Conservation (phyloP, 2,113 vertebrate species). For the Malaclemys terrapin region DNA sequence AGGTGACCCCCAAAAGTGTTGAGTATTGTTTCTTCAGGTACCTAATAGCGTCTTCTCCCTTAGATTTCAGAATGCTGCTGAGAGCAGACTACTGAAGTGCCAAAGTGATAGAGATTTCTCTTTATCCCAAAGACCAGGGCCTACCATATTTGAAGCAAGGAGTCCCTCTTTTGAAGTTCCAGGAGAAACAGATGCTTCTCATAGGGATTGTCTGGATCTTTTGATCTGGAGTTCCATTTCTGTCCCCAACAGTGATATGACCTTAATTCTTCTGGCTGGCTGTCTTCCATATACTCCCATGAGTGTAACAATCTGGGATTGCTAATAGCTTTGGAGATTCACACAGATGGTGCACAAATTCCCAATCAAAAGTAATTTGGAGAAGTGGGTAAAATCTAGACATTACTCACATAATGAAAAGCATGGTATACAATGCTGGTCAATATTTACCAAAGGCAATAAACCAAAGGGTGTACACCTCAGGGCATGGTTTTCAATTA, state of each 20-base stretch:
- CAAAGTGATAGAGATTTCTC: background rate
- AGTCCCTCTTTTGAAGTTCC: background rate
- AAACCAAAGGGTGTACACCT: background rate
- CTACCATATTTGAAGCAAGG: background rate
- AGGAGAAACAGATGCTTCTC: constrained; percentile 61
- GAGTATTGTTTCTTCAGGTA: background rate
- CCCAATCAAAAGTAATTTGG: constrained; percentile 7
- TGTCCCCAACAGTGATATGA: constrained; percentile 66
- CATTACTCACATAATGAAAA: background rate
- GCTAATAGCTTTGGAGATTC: constrained; percentile 64
- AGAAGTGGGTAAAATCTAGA: constrained; percentile 17
- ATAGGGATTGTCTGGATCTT: constrained; percentile 31
- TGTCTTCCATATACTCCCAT: constrained; percentile 28
- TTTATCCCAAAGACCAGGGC: background rate
- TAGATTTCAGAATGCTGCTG: background rate
- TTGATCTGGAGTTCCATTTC: constrained; percentile 61
- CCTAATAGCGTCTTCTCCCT: background rate
- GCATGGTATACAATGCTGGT: background rate
- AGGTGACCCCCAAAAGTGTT: background rate
- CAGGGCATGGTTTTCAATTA: background rate
- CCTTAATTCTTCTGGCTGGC: constrained; percentile 73
- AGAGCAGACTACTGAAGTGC: background rate
- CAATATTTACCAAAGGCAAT: background rate
- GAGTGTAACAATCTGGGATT: constrained; percentile 52
- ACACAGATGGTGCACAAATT: constrained; percentile 68